Evolutionary conservation across 1,140 invertebrate genomes (phyloP).

Genomic region (Drosophila azteca): DNA sequence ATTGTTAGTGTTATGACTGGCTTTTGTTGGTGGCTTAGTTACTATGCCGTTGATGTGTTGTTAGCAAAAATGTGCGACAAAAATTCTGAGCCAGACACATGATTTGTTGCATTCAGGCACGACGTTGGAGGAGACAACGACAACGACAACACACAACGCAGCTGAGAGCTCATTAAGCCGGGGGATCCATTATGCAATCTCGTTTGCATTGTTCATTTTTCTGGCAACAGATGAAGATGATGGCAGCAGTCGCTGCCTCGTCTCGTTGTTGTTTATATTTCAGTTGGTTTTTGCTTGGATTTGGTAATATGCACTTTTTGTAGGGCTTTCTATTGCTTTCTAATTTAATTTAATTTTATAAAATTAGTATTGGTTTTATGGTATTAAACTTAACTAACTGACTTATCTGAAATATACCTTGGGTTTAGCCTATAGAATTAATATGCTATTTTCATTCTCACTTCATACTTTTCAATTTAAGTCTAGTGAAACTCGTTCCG

Average conservation of each 20-base stretch:
- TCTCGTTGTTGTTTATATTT: conserved; percentile 2
- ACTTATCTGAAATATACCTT: too few relatives aligned
- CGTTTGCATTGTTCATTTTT: conserved; percentile 60
- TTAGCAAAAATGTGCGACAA: conserved; percentile 71
- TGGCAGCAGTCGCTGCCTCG: conserved; percentile 14
- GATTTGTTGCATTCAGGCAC: conserved; percentile 60
- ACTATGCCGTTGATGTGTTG: conserved; percentile 26
- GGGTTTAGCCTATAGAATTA: too few relatives aligned
- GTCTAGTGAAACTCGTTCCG: too few relatives aligned
- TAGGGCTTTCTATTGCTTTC: not conserved
- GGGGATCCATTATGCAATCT: conserved; percentile 61
- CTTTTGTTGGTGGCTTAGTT: conserved; percentile 1
- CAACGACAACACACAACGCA: conserved; percentile 1
- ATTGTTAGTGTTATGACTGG: conserved; percentile 42
- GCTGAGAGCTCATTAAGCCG: conserved; percentile 64
- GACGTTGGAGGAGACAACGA: conserved; percentile 15
- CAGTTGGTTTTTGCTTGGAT: conserved; percentile 12
- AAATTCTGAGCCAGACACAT: conserved; percentile 65
- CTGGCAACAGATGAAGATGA: conserved; percentile 33
- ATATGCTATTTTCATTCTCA: too few relatives aligned
- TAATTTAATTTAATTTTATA: too few relatives aligned
- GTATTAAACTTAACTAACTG: too few relatives aligned
- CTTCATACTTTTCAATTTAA: too few relatives aligned
- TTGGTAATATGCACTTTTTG: conserved; percentile 24
- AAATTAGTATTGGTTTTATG: too few relatives aligned